Base-by-base conservation (phyloP, 2,888 invertebrate species). In the Listrodromus nycthemerus region DNA sequence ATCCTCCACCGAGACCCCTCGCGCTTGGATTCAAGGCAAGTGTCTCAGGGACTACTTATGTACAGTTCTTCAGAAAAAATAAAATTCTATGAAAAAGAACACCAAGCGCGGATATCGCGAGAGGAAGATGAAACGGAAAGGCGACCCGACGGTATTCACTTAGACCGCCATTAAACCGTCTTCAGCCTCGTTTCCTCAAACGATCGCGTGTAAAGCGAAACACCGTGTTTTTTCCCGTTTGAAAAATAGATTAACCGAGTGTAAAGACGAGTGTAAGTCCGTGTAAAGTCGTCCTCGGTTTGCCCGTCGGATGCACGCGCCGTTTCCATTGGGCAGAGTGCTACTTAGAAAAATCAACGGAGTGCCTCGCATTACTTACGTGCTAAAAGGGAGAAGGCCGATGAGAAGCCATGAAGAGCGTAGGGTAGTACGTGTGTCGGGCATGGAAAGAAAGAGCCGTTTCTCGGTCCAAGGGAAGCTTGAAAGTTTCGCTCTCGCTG, bases 291-390 rank as follows among this genome's bases (percentile, higher is more conserved):
- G 55, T 37, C 27, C 41, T 30, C 37, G 50, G 66, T 74, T 67
- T 71, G 45, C 52, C 76, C 27, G 24, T 37, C 66, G 50, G 48
- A 27, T 61, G 50, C 75, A 69, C 27, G 50, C 67, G 45, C 33
- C 61, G 41, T 27, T 71, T 90, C 90, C 91, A 91, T 92, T 90
- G 91, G 41, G 88, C 82, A 83, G 90, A 91, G 92, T 92, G 92
- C 91, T 92, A 93, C 92, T 93, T 93, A 91, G 88, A 92, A 90
- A 93, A 92, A 93, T 93, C 92, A 92, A 89, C 86, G 83, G 86
- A 87, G 86, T 87, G 85, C 85, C 85, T 88, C 84, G 88, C 89
- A 86, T 89, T 90, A 91, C 92, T 92, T 92, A 91, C 89, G 86
- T 91, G 90, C 88, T 88, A 89, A 89, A 89, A 86, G 87, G 74